A percentile compares a stretch with the other conserved stretches of the same genome.
Conservation (phyloP, 2,797 vertebrate species). For the Chiloscyllium punctatum region DNA sequence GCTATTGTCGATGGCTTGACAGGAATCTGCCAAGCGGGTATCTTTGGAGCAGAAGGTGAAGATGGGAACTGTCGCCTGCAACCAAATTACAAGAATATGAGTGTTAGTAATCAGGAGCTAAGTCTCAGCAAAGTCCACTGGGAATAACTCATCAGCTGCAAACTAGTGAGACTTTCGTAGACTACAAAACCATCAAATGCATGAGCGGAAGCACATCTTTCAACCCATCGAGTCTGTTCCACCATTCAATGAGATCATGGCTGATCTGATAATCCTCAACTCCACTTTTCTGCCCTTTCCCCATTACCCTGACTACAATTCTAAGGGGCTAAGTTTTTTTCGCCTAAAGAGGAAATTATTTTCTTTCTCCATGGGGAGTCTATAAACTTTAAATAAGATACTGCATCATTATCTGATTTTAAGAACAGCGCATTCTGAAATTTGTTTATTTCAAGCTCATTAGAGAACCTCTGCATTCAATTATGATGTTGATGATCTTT, state of each 20-base stretch:
- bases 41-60: constrained; percentile 82
- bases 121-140: neutral
- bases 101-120: neutral
- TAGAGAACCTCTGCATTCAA: neutral
- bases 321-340: neutral
- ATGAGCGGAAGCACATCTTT: no score
- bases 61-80: constrained; percentile 89
- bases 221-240: no score
- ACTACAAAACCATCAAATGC: no score
- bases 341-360: neutral
- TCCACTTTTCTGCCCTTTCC: no score
- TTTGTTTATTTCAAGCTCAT: neutral
- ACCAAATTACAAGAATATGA: neutral
- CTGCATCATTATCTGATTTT: neutral
- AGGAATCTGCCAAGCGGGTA: constrained; percentile 93
- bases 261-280: no score
- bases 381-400: neutral
- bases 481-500: neutral
- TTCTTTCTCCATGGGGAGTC: neutral
- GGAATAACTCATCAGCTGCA: neutral
- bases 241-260: no score
- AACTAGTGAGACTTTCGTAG: no score
- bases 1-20: constrained; percentile 73
- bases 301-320: neutral
- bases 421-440: neutral